Evolutionary conservation across 1,140 invertebrate species (phyloP).

Genomic region (Papilio polyxenes): DNA sequence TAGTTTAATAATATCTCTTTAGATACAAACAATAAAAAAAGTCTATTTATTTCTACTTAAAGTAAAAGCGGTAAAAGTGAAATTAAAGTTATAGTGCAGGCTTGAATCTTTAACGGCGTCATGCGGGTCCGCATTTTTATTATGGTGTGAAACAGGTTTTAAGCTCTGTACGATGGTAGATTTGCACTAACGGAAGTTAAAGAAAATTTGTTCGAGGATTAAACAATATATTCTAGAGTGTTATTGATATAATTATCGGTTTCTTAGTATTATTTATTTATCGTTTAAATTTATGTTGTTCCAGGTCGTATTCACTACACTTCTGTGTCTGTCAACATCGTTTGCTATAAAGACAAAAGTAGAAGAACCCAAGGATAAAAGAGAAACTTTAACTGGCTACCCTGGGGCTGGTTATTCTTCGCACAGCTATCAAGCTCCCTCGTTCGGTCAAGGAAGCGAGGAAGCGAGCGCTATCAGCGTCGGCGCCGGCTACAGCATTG

Average conservation of each 20-base stretch:
- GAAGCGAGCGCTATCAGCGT: conserved; percentile 70
- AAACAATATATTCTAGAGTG: neutral
- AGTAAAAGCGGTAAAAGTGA: conserved; percentile 78
- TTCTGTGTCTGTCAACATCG: conserved; percentile 63
- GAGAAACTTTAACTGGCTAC: conserved; percentile 64
- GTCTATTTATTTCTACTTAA: conserved; percentile 49
- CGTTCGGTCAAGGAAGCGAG: conserved; percentile 53
- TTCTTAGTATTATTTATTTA: conserved; percentile 31
- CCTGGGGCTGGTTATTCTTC: conserved; percentile 50
- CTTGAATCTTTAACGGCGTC: conserved; percentile 65
- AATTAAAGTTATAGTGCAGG: conserved; percentile 73
- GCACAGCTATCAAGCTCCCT: conserved; percentile 62
- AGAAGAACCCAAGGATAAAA: conserved; percentile 71
- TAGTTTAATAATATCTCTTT: conserved; percentile 9
- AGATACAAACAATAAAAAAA: conserved; percentile 23
- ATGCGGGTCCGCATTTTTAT: conserved; percentile 70
- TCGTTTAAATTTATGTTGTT: conserved; percentile 48
- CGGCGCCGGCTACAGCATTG: conserved; percentile 74
- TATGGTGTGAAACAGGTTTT: conserved; percentile 63
- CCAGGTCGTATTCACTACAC: conserved; percentile 66
- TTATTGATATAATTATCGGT: neutral
- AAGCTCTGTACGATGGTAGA: conserved; percentile 48
- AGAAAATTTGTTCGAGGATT: conserved; percentile 41
- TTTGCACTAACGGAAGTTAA: conserved; percentile 64
- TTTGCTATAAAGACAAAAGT: conserved; percentile 64